Percentiles rank a stretch among this genome's conserved stretches.
Evolutionary conservation across 2,113 vertebrate genomes (phyloP).

Genomic region (Phalacrocorax carbo): DNA sequence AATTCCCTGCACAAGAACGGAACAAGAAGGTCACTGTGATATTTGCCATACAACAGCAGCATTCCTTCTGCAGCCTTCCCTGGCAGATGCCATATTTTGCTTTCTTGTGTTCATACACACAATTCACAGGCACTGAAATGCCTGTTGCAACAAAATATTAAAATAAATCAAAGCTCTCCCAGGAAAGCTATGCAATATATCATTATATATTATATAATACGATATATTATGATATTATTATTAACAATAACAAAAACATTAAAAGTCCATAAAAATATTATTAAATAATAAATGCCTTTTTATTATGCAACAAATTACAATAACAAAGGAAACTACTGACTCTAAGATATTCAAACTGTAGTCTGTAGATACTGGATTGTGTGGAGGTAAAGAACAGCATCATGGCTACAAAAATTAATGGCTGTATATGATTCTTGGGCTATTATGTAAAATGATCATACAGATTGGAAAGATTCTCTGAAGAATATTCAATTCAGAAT

Average conservation of each 20-base stretch:
- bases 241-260: neutral
- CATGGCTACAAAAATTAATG: neutral
- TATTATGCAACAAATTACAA: neutral
- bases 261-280: neutral
- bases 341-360: neutral
- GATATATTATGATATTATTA: too few species aligned
- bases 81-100: neutral
- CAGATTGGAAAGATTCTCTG: neutral
- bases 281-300: neutral
- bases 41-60: neutral
- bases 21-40: neutral
- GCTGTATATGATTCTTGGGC: neutral
- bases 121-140: neutral
- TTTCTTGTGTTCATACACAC: neutral
- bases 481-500: neutral
- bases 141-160: neutral
- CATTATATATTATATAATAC: too few species aligned
- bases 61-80: neutral
- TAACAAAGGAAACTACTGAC: neutral
- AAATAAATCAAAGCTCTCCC: neutral
- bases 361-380: neutral
- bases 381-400: neutral
- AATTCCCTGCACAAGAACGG: neutral
- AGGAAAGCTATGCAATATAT: neutral
- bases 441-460: neutral